Conservation (phyloP, 2,888 invertebrate species). For the Pyralis farinalis region DNA sequence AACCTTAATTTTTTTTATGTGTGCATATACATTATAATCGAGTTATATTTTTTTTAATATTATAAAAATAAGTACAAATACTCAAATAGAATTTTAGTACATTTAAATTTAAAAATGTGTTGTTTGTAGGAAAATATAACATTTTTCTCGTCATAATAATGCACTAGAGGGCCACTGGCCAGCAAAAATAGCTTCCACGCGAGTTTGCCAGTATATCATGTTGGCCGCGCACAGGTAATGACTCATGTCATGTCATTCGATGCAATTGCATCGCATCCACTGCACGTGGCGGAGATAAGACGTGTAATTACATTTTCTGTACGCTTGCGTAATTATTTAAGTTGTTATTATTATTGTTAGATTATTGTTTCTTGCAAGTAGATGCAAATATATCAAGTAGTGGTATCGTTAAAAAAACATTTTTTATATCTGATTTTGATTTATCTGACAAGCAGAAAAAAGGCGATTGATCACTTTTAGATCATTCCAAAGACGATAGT, state of each 20-base stretch:
- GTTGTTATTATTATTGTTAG: conserved; percentile 1
- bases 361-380: background rate
- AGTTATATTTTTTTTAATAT: too few species aligned
- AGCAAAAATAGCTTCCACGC: conserved; percentile 1
- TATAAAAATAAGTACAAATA: too few species aligned
- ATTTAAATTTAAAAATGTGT: too few species aligned
- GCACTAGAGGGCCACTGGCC: background rate
- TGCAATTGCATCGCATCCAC: background rate
- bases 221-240: background rate
- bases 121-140: too few species aligned
- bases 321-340: conserved; percentile 1
- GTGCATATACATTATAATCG: too few species aligned
- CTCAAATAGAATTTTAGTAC: too few species aligned
- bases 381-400: background rate
- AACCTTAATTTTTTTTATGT: too few species aligned
- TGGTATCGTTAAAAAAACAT: background rate
- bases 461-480: conserved; percentile 2
- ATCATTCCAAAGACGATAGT: conserved; percentile 4
- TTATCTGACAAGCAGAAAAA: conserved; percentile 4
- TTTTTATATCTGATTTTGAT: background rate
- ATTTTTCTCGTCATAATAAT: too few species aligned
- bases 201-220: background rate
- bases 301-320: conserved; percentile 7
- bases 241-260: background rate
- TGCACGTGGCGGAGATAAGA: conserved; percentile 7